phyloP scores from a whole-genome alignment of 2,888 invertebrate species.

The Mongoloraphidia duomilia region DNA sequence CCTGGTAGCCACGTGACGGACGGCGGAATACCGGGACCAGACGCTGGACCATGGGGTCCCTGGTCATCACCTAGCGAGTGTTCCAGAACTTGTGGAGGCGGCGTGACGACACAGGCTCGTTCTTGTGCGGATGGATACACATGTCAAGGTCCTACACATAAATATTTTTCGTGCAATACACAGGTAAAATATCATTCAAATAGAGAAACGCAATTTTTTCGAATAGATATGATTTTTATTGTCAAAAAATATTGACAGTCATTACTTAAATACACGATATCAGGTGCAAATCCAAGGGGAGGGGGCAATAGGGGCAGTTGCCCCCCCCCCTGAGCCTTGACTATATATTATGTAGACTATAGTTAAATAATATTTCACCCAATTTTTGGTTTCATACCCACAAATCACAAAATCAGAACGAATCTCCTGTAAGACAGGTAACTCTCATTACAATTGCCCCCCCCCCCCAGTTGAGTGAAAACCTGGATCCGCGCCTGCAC shows the following conservation, averaged over 20 bases:
- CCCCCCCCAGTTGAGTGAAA: too few species aligned
- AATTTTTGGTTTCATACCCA: too few species aligned
- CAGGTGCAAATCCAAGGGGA: too few species aligned
- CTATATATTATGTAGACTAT: too few species aligned
- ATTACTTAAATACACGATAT: too few species aligned
- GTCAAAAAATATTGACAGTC: not conserved
- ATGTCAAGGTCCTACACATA: constrained; percentile 66
- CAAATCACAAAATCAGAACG: too few species aligned
- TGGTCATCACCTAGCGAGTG: constrained; percentile 78
- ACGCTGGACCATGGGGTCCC: constrained; percentile 60
- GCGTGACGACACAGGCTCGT: constrained; percentile 74
- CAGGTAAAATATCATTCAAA: constrained; percentile 38
- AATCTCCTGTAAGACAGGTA: too few species aligned
- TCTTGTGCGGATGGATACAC: constrained; percentile 50
- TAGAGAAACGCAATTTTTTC: not conserved
- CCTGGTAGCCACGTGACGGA: constrained; percentile 59
- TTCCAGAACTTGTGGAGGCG: constrained; percentile 85
- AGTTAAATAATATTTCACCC: too few species aligned
- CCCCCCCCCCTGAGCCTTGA: too few species aligned
- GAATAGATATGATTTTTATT: not conserved
- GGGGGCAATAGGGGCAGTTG: too few species aligned
- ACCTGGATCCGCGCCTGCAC: too few species aligned
- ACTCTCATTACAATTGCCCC: too few species aligned
- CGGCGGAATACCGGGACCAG: constrained; percentile 44
- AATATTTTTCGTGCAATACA: constrained; percentile 84